Conservation (phyloP, 2,113 vertebrate genomes). For the Poecilia latipinna region DNA sequence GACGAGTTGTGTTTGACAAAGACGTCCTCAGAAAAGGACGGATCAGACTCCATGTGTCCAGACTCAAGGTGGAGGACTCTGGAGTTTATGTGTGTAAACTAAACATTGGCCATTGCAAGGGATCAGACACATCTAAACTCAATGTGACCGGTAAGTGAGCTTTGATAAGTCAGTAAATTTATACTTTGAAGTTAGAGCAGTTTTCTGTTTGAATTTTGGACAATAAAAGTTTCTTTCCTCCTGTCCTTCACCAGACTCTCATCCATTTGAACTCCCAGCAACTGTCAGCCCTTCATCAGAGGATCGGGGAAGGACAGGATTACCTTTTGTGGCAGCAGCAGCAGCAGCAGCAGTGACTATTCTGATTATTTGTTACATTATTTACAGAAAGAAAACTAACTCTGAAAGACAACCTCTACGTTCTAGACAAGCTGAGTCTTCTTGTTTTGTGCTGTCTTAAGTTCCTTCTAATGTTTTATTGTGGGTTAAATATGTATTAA, state of each 20-base stretch:
- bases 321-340: background rate
- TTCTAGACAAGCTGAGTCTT: too few relatives aligned
- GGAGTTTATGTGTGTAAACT: slow-evolving; percentile 10
- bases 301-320: background rate
- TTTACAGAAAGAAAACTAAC: background rate
- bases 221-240: background rate
- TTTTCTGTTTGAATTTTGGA: background rate
- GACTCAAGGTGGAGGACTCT: background rate
- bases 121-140: background rate
- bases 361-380: background rate
- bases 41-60: background rate
- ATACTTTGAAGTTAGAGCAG: background rate
- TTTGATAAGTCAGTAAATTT: background rate
- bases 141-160: background rate
- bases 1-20: slow-evolving; percentile 25
- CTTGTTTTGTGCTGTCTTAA: too few relatives aligned
- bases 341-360: background rate
- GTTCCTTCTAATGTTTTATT: background rate
- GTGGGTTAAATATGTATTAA: background rate
- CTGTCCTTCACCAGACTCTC: background rate
- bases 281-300: background rate
- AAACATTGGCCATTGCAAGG: background rate
- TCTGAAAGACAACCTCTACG: background rate
- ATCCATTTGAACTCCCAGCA: background rate
- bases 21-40: slow-evolving; percentile 10